These are phyloP conservation scores for Beris chalybata DNA, from an alignment of 2,888 invertebrate genomes.

Conservation along the genomic window DNA sequence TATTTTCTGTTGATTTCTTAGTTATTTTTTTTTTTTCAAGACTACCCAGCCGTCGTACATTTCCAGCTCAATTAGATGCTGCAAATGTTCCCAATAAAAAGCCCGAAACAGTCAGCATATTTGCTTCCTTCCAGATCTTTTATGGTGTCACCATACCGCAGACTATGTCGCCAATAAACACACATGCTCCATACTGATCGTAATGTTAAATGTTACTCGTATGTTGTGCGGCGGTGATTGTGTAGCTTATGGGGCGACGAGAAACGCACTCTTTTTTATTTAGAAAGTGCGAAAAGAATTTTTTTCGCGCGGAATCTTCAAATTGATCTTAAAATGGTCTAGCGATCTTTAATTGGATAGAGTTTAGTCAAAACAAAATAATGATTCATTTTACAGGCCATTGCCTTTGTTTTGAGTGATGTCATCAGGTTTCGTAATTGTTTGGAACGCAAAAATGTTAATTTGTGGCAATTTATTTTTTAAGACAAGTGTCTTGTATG, in stretches of 20 bases:
- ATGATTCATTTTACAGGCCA: slow-evolving; percentile 20
- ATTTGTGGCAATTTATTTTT: slow-evolving; percentile 10
- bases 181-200: slow-evolving; percentile 8
- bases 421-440: slow-evolving; percentile 22
- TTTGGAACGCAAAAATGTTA: slow-evolving; percentile 26
- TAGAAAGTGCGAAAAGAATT: not conserved
- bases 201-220: not conserved
- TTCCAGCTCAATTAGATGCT: too few species aligned
- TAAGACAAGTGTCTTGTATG: too few species aligned
- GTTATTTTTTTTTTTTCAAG: too few species aligned
- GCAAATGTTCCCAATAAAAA: too few species aligned
- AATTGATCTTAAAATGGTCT: slow-evolving; percentile 16
- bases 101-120: too few species aligned
- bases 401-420: slow-evolving; percentile 23
- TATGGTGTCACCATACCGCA: not conserved
- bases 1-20: too few species aligned
- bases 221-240: not conserved
- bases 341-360: slow-evolving; percentile 12
- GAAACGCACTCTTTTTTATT: not conserved
- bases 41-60: too few species aligned
- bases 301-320: not conserved
- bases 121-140: too few species aligned
- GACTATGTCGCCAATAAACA: slow-evolving; percentile 14
- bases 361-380: slow-evolving; percentile 8
- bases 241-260: too few species aligned